A percentile compares a stretch with the other conserved stretches of the same genome.
phyloP scores from a whole-genome alignment of 2,888 invertebrate species.

The Eupelmus urozonus region DNA sequence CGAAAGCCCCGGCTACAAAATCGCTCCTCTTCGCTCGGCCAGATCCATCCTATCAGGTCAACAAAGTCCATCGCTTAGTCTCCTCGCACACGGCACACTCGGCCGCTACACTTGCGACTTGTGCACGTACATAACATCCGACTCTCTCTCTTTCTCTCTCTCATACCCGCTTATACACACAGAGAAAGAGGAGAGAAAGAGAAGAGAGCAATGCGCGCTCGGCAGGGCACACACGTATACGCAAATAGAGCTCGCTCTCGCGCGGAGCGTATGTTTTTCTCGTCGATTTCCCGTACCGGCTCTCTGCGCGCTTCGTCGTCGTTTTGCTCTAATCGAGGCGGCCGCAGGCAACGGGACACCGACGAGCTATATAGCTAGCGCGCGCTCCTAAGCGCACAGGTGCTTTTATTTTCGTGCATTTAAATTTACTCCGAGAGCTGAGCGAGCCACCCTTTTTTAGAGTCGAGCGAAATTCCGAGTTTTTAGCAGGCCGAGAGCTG shows the following conservation, averaged over 20 bases:
- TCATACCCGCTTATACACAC: neutral
- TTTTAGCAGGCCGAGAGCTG: no score
- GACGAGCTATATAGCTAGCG: neutral
- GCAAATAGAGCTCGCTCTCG: slow-evolving; percentile 9
- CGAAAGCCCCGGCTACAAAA: no score
- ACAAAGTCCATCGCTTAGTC: neutral
- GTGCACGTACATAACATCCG: neutral
- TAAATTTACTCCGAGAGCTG: slow-evolving; percentile 28
- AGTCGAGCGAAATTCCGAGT: no score
- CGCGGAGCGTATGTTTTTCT: neutral
- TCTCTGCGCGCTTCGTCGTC: slow-evolving; percentile 12
- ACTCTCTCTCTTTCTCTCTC: no score
- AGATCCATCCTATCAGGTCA: neutral
- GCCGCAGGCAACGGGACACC: slow-evolving; percentile 1
- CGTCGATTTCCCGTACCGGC: slow-evolving; percentile 8
- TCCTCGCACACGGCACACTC: no score
- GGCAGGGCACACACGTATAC: no score
- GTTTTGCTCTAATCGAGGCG: slow-evolving; percentile 25
- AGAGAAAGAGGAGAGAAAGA: no score
- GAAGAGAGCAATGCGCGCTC: no score
- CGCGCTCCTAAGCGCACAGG: neutral
- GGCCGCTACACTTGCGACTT: no score
- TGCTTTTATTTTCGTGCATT: slow-evolving; percentile 39
- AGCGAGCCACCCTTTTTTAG: slow-evolving; percentile 3
- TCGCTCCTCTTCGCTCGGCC: neutral